Conservation (phyloP, 1,140 invertebrate species). For the Bombus consobrinus region DNA sequence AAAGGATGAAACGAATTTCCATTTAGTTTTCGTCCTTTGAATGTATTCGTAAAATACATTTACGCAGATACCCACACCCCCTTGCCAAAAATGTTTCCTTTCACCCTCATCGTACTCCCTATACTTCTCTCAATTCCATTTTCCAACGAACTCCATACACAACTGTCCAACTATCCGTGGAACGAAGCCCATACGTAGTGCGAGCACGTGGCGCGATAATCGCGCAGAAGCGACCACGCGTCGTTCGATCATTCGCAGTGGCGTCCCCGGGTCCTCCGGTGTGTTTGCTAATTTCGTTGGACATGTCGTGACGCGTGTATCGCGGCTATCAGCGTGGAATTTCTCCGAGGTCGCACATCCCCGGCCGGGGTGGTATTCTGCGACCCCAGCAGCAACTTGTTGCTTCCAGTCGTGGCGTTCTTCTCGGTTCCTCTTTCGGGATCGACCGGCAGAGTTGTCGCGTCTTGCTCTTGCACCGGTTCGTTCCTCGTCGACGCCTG, state of each 20-base stretch:
- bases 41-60: too few species aligned
- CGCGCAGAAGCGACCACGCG: background rate
- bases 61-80: too few species aligned
- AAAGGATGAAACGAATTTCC: too few species aligned
- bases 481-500: constrained; percentile 2
- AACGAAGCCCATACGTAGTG: background rate
- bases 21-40: too few species aligned
- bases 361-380: background rate
- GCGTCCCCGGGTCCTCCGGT: background rate
- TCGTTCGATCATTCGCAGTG: background rate
- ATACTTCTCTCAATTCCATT: background rate
- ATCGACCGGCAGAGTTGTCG: constrained; percentile 1
- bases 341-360: constrained; percentile 55
- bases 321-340: constrained; percentile 52
- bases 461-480: constrained; percentile 3
- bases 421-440: constrained; percentile 36
- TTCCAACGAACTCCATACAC: background rate
- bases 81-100: too few species aligned
- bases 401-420: constrained; percentile 59
- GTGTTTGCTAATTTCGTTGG: constrained; percentile 39
- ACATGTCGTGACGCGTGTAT: constrained; percentile 45
- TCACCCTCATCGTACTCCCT: too few species aligned
- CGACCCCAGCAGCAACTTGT: constrained; percentile 71
- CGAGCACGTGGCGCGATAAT: background rate
- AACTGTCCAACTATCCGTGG: background rate